phyloP scores from a whole-genome alignment of 37 sponge, comb jelly and placozoan species.

The Oopsacas minuta region DNA sequence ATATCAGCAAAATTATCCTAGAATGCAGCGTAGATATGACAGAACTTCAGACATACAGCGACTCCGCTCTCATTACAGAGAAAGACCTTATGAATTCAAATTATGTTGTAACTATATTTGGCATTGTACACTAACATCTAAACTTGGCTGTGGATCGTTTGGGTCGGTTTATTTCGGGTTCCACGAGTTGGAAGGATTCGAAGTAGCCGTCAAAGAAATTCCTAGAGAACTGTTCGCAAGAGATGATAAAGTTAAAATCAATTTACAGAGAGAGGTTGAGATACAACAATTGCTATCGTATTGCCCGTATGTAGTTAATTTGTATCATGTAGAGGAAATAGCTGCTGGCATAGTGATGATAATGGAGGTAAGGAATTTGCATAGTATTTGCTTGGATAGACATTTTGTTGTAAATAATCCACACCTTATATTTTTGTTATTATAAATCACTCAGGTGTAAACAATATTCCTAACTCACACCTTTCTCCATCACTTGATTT shows the following conservation, averaged over 20 bases:
- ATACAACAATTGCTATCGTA: not conserved
- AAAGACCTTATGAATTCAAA: not conserved
- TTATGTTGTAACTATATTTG: not conserved
- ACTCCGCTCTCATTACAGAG: not conserved
- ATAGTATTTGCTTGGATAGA: no score
- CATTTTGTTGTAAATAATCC: no score
- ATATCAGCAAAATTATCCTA: no score
- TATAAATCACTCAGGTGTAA: no score
- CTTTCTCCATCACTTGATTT: no score
- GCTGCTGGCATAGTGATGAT: constrained; percentile 9
- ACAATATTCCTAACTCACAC: no score
- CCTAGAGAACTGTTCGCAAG: not conserved
- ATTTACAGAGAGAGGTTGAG: constrained; percentile 12
- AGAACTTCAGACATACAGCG: not conserved
- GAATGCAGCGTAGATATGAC: not conserved
- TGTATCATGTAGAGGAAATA: not conserved
- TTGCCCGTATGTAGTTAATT: not conserved
- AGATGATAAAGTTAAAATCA: not conserved
- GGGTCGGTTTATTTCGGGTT: constrained; percentile 19
- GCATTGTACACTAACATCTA: not conserved
- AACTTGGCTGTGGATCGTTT: not conserved
- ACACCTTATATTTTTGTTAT: no score
- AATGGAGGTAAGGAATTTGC: constrained; percentile 1
- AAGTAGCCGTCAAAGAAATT: constrained; percentile 11
- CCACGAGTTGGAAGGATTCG: not conserved